phyloP scores from a whole-genome alignment of 1,140 invertebrate species.

The Caenorhabditis remanei region DNA sequence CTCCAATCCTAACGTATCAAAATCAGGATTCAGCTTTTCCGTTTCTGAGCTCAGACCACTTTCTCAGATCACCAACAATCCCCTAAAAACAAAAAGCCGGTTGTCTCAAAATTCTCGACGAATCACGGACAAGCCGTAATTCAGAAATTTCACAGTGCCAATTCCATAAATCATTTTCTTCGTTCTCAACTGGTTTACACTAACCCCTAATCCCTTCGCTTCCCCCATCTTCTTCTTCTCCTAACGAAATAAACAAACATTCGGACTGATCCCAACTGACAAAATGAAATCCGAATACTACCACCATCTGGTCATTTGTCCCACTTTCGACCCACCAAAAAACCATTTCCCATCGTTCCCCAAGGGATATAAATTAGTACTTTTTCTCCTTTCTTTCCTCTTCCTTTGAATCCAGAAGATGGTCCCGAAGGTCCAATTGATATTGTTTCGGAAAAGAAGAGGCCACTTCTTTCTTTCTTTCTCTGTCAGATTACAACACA shows the following conservation, averaged over 20 bases:
- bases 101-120: too few relatives aligned
- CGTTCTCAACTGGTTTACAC: slow-evolving; percentile 35
- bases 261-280: slow-evolving; percentile 39
- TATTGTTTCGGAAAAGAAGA: slow-evolving; percentile 30
- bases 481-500: slow-evolving; percentile 42
- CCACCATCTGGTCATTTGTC: slow-evolving; percentile 46
- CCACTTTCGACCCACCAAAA: not conserved
- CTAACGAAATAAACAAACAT: slow-evolving; percentile 20
- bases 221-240: not conserved
- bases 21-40: too few relatives aligned
- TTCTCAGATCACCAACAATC: too few relatives aligned
- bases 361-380: slow-evolving; percentile 48
- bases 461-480: not conserved
- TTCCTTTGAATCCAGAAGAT: not conserved
- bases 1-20: too few relatives aligned
- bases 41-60: too few relatives aligned
- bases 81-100: too few relatives aligned
- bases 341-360: slow-evolving; percentile 29
- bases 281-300: slow-evolving; percentile 44
- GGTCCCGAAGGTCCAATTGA: slow-evolving; percentile 54
- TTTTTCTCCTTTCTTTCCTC: slow-evolving; percentile 29
- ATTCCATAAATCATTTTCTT: slow-evolving; percentile 34
- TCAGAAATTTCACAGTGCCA: too few relatives aligned
- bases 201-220: slow-evolving; percentile 25
- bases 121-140: too few relatives aligned